Base-by-base conservation (phyloP, 2,888 invertebrate species). In the Meiosimyza decipiens region DNA sequence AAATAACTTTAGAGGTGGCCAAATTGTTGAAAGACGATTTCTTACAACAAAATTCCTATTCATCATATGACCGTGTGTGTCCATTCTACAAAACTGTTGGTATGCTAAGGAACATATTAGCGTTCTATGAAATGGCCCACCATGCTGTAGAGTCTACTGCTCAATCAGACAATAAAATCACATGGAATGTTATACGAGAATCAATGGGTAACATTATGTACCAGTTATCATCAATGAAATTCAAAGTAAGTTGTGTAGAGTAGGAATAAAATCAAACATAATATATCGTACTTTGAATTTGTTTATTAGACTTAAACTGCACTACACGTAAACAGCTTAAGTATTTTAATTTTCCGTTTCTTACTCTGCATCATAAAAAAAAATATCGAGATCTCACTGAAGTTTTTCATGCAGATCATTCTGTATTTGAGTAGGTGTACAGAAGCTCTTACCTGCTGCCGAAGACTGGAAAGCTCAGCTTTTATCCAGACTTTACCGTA, bases 11-110 rank as follows among this genome's bases (percentile, higher is more conserved):
- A 75, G 98, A 99, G 89, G 96, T 99, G 65, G 97, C 98, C 79
- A 97, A 96, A 88, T 89, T 99, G 78, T 90, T 99, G 75, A 98
- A 98, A 86, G 99, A 99, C 87, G 99, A 99, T 89, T 99, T 98
- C 90, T 89, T 99, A 83, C 99, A 99, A 87, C 99, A 99, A 88
- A 99, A 99, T 91, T 97, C 98, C 88, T 95, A 96, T 88, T 95
- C 96, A 2, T 88, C 93, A 2, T 97, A 97, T 88, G 97, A 97
- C 88, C 92, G 98, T 75, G 99, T 95, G 90, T 99, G 99, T 85
- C 99, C 99, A 81, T 99, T 99, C 91, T 99, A 98, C 91, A 99
- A 99, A 90, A 99, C 99, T 0, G 96, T 96, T 73, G 98, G 97
- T 79, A 99, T 99, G 99, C 88, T 99, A 83, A 92, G 91, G 86